phyloP scores from a whole-genome alignment of 2,888 invertebrate species.

The Apamea anceps region DNA sequence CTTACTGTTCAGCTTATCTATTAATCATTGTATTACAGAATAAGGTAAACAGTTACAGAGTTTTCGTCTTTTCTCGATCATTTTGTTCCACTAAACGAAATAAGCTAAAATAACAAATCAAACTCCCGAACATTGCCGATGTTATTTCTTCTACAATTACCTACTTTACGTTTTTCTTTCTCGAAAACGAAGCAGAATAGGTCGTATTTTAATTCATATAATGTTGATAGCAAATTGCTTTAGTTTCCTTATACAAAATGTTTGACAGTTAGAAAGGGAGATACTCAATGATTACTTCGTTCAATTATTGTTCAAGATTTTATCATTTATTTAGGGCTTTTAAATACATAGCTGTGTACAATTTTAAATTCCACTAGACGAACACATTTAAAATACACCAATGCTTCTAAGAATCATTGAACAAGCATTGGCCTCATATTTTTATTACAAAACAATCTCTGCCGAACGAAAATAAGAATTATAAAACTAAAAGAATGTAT shows the following conservation, averaged over 20 bases:
- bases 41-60: constrained; percentile 16
- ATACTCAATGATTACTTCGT: background rate
- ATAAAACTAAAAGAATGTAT: constrained; percentile 8
- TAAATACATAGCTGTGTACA: background rate
- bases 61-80: background rate
- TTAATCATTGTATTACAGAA: constrained; percentile 26
- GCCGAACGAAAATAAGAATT: constrained; percentile 14
- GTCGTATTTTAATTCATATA: constrained; percentile 10
- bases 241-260: background rate
- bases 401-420: background rate
- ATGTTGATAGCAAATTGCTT: constrained; percentile 20
- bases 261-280: constrained; percentile 2
- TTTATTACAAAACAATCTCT: background rate
- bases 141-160: constrained; percentile 28
- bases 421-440: background rate
- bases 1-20: constrained; percentile 25
- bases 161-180: constrained; percentile 23
- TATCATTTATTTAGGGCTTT: too few species aligned
- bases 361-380: background rate
- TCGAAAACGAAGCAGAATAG: background rate
- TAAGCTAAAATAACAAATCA: background rate
- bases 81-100: background rate
- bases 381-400: background rate
- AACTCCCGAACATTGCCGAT: constrained; percentile 20
- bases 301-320: background rate